Evolutionary conservation across 2,888 invertebrate species (phyloP).

Genomic region (Xanthia icteritia): DNA sequence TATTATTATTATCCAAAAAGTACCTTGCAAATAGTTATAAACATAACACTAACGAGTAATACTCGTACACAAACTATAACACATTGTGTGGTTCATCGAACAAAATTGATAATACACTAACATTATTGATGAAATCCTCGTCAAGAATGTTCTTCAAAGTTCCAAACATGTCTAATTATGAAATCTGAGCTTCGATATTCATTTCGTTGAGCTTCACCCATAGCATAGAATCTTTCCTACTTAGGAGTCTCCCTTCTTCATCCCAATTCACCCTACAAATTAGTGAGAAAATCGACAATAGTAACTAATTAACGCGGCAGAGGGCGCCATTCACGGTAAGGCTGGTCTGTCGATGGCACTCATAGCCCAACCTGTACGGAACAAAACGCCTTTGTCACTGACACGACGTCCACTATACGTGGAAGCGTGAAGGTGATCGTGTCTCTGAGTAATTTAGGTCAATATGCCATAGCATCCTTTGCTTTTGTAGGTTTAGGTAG

Average conservation of each 20-base stretch:
- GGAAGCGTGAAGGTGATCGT: constrained; percentile 35
- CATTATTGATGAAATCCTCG: constrained; percentile 14
- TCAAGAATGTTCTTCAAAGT: constrained; percentile 33
- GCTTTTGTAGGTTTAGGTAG: neutral
- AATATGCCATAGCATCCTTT: constrained; percentile 22
- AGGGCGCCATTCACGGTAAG: constrained; percentile 21
- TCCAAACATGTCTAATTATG: constrained; percentile 33
- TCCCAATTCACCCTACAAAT: neutral
- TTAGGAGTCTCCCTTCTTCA: neutral
- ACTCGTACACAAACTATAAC: constrained; percentile 9
- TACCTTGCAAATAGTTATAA: neutral
- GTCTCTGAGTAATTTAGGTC: constrained; percentile 42
- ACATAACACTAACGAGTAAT: neutral
- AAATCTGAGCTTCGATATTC: constrained; percentile 17
- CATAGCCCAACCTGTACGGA: constrained; percentile 35
- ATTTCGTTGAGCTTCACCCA: constrained; percentile 2
- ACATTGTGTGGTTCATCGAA: constrained; percentile 9
- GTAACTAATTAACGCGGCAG: constrained; percentile 42
- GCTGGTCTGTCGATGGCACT: constrained; percentile 67
- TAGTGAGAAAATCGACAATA: constrained; percentile 22
- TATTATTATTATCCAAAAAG: neutral
- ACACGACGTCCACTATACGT: constrained; percentile 4
- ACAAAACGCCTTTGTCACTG: constrained; percentile 51
- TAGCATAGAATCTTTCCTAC: neutral
- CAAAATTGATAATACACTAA: constrained; percentile 19